Conservation (phyloP, 2,888 invertebrate genomes). For the Mesorhabditis spiculigera region DNA sequence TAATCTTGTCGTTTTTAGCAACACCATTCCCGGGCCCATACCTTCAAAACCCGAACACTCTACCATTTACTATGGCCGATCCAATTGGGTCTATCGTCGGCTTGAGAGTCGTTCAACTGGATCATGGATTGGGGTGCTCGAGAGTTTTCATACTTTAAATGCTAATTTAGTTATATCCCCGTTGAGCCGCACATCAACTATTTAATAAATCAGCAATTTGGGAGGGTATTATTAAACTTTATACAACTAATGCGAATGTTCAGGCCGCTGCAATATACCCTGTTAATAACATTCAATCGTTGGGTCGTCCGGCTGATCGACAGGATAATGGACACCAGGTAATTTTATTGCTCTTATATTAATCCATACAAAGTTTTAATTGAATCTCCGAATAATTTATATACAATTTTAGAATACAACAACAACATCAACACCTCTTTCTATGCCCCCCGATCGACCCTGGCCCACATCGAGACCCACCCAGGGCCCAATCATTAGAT, state of each 20-base stretch:
- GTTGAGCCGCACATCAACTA: constrained; percentile 4
- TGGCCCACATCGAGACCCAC: background rate
- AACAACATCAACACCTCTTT: too few relatives aligned
- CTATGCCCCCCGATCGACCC: background rate
- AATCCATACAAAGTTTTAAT: too few relatives aligned
- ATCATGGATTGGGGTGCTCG: background rate
- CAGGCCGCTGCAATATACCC: too few relatives aligned
- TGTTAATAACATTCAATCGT: too few relatives aligned
- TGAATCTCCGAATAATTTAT: background rate
- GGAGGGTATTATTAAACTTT: background rate
- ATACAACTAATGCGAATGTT: too few relatives aligned
- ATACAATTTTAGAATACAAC: background rate
- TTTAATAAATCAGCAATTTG: constrained; percentile 3
- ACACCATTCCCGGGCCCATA: too few relatives aligned
- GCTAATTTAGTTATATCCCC: background rate
- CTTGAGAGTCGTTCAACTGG: constrained; percentile 4
- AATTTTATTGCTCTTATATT: too few relatives aligned
- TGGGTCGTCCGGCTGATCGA: too few relatives aligned
- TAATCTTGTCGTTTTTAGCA: too few relatives aligned
- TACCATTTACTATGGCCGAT: background rate
- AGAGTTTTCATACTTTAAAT: background rate
- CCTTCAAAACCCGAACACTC: background rate
- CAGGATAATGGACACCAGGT: too few relatives aligned
- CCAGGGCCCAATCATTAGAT: background rate
- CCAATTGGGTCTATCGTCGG: constrained; percentile 2